These are phyloP conservation scores for Ctenopoma kingsleyae DNA, from an alignment of 2,797 vertebrate genomes.

Conservation along the genomic window DNA sequence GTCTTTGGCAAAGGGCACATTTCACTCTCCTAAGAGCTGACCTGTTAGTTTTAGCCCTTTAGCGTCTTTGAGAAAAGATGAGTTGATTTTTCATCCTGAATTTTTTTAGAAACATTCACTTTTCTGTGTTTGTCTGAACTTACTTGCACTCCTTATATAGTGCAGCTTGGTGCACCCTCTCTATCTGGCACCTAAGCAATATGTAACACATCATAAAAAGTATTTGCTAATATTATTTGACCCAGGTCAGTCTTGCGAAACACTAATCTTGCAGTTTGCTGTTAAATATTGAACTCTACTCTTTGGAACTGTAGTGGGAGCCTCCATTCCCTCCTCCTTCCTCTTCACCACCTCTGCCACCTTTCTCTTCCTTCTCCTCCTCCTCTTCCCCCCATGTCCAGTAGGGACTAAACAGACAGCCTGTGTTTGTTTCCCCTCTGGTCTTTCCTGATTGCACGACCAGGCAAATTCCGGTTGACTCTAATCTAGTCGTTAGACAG, in stretches of 20 bases:
- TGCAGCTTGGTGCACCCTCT: slow-evolving; percentile 35
- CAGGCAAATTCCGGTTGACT: slow-evolving; percentile 69
- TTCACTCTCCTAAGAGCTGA: too few species aligned
- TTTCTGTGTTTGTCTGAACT: slow-evolving; percentile 37
- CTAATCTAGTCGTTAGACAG: slow-evolving; percentile 75
- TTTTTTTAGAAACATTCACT: slow-evolving; percentile 18
- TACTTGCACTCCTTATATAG: slow-evolving; percentile 19
- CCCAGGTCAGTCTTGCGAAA: slow-evolving; percentile 59
- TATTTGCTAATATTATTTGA: slow-evolving; percentile 70
- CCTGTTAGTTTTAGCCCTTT: background rate
- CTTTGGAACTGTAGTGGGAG: slow-evolving; percentile 41
- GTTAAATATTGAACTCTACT: slow-evolving; percentile 58
- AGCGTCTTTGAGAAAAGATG: background rate
- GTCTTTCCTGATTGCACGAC: slow-evolving; percentile 76
- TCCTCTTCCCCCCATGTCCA: slow-evolving; percentile 41
- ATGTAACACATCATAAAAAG: slow-evolving; percentile 70
- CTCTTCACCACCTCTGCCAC: slow-evolving; percentile 24
- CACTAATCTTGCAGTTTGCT: slow-evolving; percentile 53
- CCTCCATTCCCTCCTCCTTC: background rate
- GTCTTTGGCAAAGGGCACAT: background rate
- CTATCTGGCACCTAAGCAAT: slow-evolving; percentile 57
- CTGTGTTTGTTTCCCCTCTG: slow-evolving; percentile 75
- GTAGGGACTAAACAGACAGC: slow-evolving; percentile 55
- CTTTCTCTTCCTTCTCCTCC: slow-evolving; percentile 17
- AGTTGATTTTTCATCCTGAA: slow-evolving; percentile 8